A percentile compares a stretch with the other conserved stretches of the same genome.
phyloP scores from a whole-genome alignment of 2,113 vertebrate genomes.

The Xenus cinereus region DNA sequence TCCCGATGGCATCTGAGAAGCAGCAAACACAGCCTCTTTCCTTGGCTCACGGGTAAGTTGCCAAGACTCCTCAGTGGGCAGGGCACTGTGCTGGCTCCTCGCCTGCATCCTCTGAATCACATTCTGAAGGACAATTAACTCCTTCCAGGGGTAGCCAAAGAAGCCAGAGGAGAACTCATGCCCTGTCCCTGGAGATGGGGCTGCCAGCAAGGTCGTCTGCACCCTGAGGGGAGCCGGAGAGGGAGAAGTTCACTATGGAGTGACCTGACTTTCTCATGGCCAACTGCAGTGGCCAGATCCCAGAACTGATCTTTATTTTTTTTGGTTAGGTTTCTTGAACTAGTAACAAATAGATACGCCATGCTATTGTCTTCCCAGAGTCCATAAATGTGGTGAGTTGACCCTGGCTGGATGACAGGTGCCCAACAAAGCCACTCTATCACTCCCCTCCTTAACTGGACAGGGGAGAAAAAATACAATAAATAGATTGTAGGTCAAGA shows the following conservation, averaged over 20 bases:
- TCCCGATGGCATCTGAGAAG: not conserved
- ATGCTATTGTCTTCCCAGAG: not conserved
- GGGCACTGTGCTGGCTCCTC: fast-evolving
- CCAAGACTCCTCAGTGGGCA: not conserved
- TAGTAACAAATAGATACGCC: not conserved
- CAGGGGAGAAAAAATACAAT: not conserved
- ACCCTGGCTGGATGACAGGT: not conserved
- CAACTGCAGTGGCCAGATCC: not conserved
- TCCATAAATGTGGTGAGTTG: not conserved
- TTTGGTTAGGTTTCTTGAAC: not conserved
- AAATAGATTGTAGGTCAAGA: not conserved
- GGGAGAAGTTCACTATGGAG: not conserved
- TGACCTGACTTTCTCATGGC: not conserved
- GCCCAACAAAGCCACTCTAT: not conserved
- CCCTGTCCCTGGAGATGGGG: fast-evolving
- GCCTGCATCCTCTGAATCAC: not conserved
- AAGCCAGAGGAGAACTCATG: fast-evolving
- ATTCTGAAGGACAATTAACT: not conserved
- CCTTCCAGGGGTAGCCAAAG: not conserved
- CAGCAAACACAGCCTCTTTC: not conserved
- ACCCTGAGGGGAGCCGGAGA: fast-evolving
- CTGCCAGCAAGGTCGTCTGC: not conserved
- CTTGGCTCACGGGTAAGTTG: not conserved
- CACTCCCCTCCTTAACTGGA: not conserved
- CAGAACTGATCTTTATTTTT: not conserved